Base-by-base conservation (phyloP, 2,113 vertebrate genomes). In the Orycteropus afer region DNA sequence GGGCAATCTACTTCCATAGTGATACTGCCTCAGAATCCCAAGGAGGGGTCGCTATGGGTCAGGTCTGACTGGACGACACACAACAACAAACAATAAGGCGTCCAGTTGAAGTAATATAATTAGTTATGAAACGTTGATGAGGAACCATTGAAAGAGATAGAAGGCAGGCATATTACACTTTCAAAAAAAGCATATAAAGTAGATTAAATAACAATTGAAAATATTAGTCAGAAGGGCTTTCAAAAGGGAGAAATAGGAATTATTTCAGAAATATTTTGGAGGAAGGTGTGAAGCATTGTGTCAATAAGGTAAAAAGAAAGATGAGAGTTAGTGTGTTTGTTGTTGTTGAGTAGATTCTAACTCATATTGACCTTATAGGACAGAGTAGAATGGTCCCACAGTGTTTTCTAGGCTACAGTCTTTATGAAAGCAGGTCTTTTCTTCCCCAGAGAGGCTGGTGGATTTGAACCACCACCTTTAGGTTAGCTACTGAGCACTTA, bases 151-250 rank as follows among this genome's bases (percentile, higher is more conserved):
- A 91, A 89, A 96, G 89, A 96, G 95, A 97, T 96, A 94, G 57
- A 95, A 94, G 74, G 78, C 71, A 79, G 87, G 76, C 34, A 80
- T 94, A 90, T 95, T 95, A 93, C 81, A 73, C 22, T 89, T 76
- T 92, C 49, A 95, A 89, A 97, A n/a, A 97, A 88, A 76, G 84
- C 89, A 96, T 92, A 27, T 74, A 63, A 93, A 97, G 71, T 37
- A 90, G 74, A 94, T 93, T 94, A 92, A 97, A 95, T 91, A 84
- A 97, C 59, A 91, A 74, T 53, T 22, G 3, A 83, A 97, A 97
- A 95, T 97, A 94, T 91, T 94, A 96, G 97, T 97, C 87, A 85
- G 96, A 97, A 95, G 89, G 94, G 87, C 77, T 97, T 95, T 89
- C 81, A 86, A n/a, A 73, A 78, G 53, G 63, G 77, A 69, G 97